Percentiles rank a stretch among this genome's conserved stretches.
Conservation (phyloP, 2,113 vertebrate species). For the Meriones unguiculatus region DNA sequence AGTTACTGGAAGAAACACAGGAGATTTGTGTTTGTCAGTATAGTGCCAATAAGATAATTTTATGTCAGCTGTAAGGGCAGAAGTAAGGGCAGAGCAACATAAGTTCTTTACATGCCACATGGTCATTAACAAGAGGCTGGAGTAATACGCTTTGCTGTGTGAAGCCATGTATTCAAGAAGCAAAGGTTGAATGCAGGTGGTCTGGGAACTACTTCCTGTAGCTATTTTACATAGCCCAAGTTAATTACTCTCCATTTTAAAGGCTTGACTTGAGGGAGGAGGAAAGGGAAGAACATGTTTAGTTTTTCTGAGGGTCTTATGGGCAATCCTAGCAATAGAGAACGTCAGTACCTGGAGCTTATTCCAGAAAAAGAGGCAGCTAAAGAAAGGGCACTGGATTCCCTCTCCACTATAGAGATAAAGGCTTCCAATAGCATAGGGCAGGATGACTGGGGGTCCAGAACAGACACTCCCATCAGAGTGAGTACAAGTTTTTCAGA, state of each 20-base stretch:
- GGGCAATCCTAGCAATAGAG: not conserved
- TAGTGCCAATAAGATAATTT: slow-evolving; percentile 62
- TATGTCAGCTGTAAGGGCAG: slow-evolving; percentile 54
- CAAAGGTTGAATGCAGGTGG: slow-evolving; percentile 45
- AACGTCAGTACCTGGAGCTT: not conserved
- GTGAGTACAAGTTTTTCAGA: not conserved
- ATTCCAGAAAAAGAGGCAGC: slow-evolving; percentile 7
- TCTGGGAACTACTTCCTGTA: slow-evolving; percentile 66
- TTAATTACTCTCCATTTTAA: slow-evolving; percentile 62
- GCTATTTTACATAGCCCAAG: slow-evolving; percentile 39
- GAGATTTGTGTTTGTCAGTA: slow-evolving; percentile 55
- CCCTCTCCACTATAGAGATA: not conserved
- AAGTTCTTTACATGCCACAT: slow-evolving; percentile 54
- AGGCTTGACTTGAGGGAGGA: slow-evolving; percentile 25
- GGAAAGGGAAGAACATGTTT: slow-evolving; percentile 37
- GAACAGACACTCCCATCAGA: not conserved
- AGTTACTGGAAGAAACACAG: not conserved
- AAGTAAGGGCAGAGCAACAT: slow-evolving; percentile 65
- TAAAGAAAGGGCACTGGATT: not conserved
- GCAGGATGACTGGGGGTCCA: not conserved
- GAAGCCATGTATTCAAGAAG: slow-evolving; percentile 54
- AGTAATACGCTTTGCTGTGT: not conserved
- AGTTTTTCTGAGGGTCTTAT: slow-evolving; percentile 6
- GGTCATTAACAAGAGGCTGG: slow-evolving; percentile 9
- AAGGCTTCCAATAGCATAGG: not conserved